phyloP scores from a whole-genome alignment of 2,113 vertebrate genomes.

The Gambusia affinis region DNA sequence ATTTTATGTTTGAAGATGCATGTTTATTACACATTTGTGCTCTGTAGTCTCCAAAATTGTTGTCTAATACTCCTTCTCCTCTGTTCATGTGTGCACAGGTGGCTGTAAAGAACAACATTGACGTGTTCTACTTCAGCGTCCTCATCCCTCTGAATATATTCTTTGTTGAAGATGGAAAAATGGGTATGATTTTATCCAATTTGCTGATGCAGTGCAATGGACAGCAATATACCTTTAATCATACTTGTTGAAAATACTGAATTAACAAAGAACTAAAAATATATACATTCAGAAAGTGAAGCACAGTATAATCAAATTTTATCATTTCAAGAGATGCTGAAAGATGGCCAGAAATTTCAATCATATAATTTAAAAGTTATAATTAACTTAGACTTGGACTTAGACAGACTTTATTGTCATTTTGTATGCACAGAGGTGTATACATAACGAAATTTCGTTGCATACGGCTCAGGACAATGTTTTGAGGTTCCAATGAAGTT shows the following conservation, averaged over 20 bases:
- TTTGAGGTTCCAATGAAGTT: too few species aligned
- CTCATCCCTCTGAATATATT: conserved; percentile 96
- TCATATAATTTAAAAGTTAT: too few species aligned
- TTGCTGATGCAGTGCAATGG: neutral
- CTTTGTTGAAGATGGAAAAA: conserved; percentile 99
- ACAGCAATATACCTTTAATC: neutral
- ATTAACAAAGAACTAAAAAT: neutral
- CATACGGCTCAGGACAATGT: too few species aligned
- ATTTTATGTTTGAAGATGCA: neutral
- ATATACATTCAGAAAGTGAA: neutral
- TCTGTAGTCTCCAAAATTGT: neutral
- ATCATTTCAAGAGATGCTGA: too few species aligned
- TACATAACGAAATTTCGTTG: too few species aligned
- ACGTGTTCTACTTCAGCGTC: conserved; percentile 99
- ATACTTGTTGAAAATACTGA: neutral
- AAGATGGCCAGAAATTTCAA: too few species aligned
- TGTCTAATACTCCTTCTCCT: neutral
- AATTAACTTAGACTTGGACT: too few species aligned
- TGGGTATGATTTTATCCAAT: conserved; percentile 82
- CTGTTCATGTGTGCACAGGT: conserved; percentile 79
- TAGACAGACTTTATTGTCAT: too few species aligned
- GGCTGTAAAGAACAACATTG: conserved; percentile 99
- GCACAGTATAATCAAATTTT: too few species aligned
- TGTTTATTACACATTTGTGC: neutral
- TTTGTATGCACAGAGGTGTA: too few species aligned